Evolutionary conservation across 2,888 invertebrate genomes (phyloP).

Genomic region (Spodoptera littoralis): DNA sequence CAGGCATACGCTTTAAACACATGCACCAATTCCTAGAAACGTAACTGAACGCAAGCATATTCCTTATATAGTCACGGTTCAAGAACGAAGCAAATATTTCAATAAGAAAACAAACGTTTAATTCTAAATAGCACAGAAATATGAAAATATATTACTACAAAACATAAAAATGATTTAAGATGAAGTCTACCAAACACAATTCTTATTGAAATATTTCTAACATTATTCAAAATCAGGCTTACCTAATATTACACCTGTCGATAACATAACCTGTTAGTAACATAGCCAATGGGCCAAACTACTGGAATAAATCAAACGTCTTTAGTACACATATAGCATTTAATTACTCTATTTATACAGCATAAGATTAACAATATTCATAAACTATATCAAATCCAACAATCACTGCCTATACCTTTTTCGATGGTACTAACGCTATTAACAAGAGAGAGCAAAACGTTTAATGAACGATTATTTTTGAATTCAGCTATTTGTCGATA

Average conservation of each 20-base stretch:
- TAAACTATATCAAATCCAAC: slow-evolving; percentile 89
- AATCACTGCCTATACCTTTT: slow-evolving; percentile 87
- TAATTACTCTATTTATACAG: slow-evolving; percentile 89
- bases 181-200: slow-evolving; percentile 19
- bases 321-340: slow-evolving; percentile 87
- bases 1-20: slow-evolving; percentile 52
- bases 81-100: slow-evolving; percentile 55
- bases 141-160: neutral
- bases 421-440: slow-evolving; percentile 86
- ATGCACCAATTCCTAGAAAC: slow-evolving; percentile 63
- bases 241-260: slow-evolving; percentile 78
- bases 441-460: slow-evolving; percentile 87
- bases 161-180: neutral
- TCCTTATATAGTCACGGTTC: slow-evolving; percentile 37
- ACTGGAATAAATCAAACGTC: slow-evolving; percentile 85
- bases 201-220: slow-evolving; percentile 73
- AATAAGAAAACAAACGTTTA: slow-evolving; percentile 57
- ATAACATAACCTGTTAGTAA: slow-evolving; percentile 70
- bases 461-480: slow-evolving; percentile 74
- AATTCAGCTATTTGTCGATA: slow-evolving; percentile 70
- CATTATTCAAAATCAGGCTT: slow-evolving; percentile 76
- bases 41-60: slow-evolving; percentile 56
- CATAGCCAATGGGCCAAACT: slow-evolving; percentile 68
- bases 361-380: slow-evolving; percentile 89
- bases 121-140: neutral